phyloP scores from a whole-genome alignment of 2,113 vertebrate species.

The Psittacula cyanocephala region DNA sequence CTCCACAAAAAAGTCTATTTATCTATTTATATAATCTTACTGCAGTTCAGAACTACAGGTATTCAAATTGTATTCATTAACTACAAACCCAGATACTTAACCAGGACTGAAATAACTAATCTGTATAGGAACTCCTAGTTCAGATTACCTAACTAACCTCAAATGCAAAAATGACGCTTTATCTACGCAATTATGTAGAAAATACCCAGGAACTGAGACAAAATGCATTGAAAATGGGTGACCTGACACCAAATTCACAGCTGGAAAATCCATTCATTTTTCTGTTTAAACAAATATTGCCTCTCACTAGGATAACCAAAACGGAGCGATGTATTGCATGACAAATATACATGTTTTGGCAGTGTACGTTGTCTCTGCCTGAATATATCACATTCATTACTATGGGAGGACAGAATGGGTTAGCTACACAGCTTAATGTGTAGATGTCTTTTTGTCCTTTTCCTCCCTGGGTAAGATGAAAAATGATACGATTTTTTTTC shows the following conservation, averaged over 20 bases:
- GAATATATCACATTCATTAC: background rate
- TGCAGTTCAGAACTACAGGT: slow-evolving; percentile 43
- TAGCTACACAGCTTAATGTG: background rate
- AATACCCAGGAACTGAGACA: background rate
- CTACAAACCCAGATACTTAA: slow-evolving; percentile 28
- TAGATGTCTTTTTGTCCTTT: background rate
- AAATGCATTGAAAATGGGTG: background rate
- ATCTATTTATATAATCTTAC: slow-evolving; percentile 39
- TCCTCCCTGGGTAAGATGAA: background rate
- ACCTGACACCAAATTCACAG: background rate
- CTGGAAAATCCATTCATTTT: background rate
- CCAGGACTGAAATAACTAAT: slow-evolving; percentile 13
- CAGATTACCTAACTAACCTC: background rate
- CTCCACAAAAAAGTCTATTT: slow-evolving; percentile 23
- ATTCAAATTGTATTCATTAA: slow-evolving; percentile 21
- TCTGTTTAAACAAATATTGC: background rate
- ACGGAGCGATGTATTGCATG: background rate
- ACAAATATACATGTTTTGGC: background rate
- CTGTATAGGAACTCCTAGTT: background rate
- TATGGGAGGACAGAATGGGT: background rate
- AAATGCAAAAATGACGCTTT: background rate
- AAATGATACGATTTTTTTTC: background rate
- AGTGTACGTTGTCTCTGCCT: background rate
- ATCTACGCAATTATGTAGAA: background rate
- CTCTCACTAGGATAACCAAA: background rate